Evolutionary conservation across 2,797 vertebrate species (phyloP).

Genomic region (Intellagama lesueurii): DNA sequence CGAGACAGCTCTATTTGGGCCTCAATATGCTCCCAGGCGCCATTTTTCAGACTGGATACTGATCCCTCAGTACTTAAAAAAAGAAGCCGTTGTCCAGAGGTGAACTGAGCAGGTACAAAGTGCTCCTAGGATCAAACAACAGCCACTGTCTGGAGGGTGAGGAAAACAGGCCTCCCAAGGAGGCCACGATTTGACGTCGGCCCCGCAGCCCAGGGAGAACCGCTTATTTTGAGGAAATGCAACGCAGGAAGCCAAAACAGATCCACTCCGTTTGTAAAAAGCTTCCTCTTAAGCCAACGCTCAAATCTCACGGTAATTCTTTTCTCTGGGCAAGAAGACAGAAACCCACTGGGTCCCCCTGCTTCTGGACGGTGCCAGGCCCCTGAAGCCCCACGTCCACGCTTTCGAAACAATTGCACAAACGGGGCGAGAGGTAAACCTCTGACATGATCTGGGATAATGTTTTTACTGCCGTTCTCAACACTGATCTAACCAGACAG

Average conservation of each 20-base stretch:
- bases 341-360: neutral
- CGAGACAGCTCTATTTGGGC: too few species aligned
- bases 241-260: too few species aligned
- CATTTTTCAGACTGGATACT: too few species aligned
- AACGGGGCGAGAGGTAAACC: neutral
- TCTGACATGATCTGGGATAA: neutral
- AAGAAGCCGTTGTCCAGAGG: too few species aligned
- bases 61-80: too few species aligned
- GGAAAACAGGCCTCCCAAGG: neutral
- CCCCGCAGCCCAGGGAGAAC: rapidly evolving
- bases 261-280: neutral
- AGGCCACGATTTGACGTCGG: neutral
- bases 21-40: too few species aligned
- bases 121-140: neutral
- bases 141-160: too few species aligned
- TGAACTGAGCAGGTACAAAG: neutral
- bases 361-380: neutral
- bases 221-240: neutral
- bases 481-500: neutral
- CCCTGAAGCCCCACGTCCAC: too few species aligned
- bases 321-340: too few species aligned
- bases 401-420: too few species aligned
- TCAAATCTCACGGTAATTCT: neutral
- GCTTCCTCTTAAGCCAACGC: neutral
- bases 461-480: neutral